Conservation (phyloP, 2,797 vertebrate genomes). For the Odontamblyopus lacepedii region DNA sequence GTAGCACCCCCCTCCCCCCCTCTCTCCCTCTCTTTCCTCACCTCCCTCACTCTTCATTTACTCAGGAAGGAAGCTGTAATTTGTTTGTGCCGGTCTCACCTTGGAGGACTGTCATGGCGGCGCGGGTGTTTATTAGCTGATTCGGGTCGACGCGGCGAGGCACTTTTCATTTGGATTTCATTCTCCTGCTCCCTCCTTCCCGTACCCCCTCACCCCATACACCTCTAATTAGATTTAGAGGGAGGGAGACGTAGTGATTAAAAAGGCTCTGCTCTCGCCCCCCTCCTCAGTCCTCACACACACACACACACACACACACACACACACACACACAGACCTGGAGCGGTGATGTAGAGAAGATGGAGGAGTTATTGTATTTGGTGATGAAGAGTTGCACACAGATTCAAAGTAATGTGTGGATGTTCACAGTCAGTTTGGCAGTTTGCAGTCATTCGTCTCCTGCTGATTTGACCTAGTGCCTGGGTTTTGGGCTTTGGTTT, state of each 20-base stretch:
- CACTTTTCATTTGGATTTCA: constrained; percentile 77
- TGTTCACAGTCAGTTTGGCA: not conserved
- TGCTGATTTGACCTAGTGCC: not conserved
- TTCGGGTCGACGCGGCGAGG: constrained; percentile 66
- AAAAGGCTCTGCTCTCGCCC: constrained; percentile 58
- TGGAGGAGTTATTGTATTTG: constrained; percentile 22
- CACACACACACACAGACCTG: constrained; percentile 16
- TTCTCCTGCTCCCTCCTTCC: constrained; percentile 40
- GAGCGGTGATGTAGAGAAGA: constrained; percentile 33
- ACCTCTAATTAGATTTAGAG: constrained; percentile 76
- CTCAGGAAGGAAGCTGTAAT: constrained; percentile 45
- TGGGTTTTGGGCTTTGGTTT: not conserved
- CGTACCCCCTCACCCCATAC: constrained; percentile 27
- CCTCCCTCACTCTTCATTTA: not conserved
- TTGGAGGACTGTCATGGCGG: constrained; percentile 48
- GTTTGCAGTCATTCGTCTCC: not conserved
- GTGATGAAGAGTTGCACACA: not conserved
- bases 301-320: not conserved
- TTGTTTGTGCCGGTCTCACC: constrained; percentile 67
- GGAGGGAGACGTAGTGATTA: constrained; percentile 75
- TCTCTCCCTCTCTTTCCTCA: not conserved
- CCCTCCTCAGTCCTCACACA: constrained; percentile 26
- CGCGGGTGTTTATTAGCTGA: constrained; percentile 62
- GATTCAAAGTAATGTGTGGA: not conserved
- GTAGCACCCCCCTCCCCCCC: not conserved